phyloP scores from a whole-genome alignment of 2,797 vertebrate species.

The Crotalus adamanteus region DNA sequence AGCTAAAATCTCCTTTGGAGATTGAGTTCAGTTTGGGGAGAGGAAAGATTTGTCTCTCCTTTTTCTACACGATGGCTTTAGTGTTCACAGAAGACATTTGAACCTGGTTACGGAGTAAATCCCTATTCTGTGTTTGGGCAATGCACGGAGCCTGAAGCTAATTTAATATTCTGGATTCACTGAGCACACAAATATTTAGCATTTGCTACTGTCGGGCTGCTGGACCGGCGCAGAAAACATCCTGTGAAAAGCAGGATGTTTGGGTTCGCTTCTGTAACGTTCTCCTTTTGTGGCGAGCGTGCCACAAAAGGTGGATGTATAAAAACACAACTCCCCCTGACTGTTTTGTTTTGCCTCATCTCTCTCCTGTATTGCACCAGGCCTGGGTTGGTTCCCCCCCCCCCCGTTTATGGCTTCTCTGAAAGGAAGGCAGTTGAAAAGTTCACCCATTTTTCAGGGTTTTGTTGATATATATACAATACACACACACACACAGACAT shows the following conservation, averaged over 20 bases:
- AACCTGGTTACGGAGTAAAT: background rate
- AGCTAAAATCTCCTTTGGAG: background rate
- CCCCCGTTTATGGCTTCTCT: too few species aligned
- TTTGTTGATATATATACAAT: too few species aligned
- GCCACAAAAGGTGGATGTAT: background rate
- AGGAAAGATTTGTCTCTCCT: background rate
- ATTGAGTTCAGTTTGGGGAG: too few species aligned
- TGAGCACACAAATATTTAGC: background rate
- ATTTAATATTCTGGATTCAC: background rate
- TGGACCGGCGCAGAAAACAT: background rate
- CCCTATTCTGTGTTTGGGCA: background rate
- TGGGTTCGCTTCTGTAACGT: background rate
- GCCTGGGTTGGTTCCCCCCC: too few species aligned
- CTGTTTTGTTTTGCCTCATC: too few species aligned
- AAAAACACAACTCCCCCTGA: background rate
- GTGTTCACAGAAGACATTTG: background rate
- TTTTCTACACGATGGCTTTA: background rate
- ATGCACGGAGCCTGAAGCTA: background rate
- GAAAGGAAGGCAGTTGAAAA: too few species aligned
- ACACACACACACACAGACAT: too few species aligned
- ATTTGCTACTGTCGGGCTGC: background rate
- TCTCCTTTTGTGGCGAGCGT: background rate
- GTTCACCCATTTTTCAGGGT: too few species aligned
- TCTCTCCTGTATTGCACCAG: too few species aligned
- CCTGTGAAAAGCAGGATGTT: background rate